Conservation (phyloP, 2,797 vertebrate genomes). For the Microctenopoma stevenorrisi region DNA sequence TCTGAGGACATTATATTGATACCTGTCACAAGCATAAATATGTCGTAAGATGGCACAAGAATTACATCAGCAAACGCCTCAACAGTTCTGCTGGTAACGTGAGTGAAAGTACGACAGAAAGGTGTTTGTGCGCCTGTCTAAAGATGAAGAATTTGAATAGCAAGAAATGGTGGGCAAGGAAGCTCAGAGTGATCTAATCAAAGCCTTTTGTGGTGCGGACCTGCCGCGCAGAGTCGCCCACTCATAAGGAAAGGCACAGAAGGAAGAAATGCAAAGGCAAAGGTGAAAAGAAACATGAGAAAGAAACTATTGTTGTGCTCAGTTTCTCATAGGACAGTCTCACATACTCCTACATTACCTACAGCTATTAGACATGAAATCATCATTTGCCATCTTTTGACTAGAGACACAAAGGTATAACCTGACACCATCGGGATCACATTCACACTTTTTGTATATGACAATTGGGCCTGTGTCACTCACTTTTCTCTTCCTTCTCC, state of each 20-base stretch:
- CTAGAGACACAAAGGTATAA: conserved; percentile 54
- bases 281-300: conserved; percentile 25
- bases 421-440: conserved; percentile 42
- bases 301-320: conserved; percentile 24
- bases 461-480: conserved; percentile 19
- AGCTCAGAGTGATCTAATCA: conserved; percentile 38
- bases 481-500: conserved; percentile 47
- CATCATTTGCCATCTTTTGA: conserved; percentile 38
- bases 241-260: conserved; percentile 30
- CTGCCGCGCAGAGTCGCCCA: conserved; percentile 47
- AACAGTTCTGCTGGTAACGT: neutral
- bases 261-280: conserved; percentile 37
- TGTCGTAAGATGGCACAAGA: neutral
- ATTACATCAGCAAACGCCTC: neutral
- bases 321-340: conserved; percentile 15
- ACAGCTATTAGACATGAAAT: conserved; percentile 34
- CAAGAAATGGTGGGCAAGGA: conserved; percentile 1
- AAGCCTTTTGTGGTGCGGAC: conserved; percentile 46
- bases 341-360: conserved; percentile 30
- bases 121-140: conserved; percentile 1
- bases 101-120: conserved; percentile 10
- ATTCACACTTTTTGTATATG: conserved; percentile 28
- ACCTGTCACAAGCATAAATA: neutral
- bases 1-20: neutral
- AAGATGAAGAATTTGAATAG: conserved; percentile 29